Percentiles rank a stretch among this genome's conserved stretches.
Conservation (phyloP, 2,797 vertebrate species). For the Cynopterus sphinx region DNA sequence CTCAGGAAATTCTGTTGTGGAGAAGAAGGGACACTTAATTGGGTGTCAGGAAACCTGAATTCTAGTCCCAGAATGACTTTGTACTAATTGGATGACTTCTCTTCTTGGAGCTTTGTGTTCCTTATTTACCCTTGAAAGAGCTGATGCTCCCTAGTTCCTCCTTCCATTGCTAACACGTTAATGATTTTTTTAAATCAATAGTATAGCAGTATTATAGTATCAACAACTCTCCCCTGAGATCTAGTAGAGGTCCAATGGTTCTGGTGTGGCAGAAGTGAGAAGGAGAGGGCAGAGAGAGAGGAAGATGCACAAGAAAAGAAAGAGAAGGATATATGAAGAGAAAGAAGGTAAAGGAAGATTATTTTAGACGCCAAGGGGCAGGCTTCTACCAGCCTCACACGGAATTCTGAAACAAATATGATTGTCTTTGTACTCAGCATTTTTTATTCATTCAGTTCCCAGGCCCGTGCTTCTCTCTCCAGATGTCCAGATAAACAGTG, state of each 20-base stretch:
- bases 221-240: not conserved
- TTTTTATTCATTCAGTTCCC: not conserved
- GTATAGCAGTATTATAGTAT: not conserved
- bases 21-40: conserved; percentile 23
- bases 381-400: not conserved
- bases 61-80: conserved; percentile 9
- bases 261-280: not conserved
- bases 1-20: not conserved
- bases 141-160: not conserved
- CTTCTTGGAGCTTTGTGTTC: not conserved
- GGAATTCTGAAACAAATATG: not conserved
- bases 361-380: not conserved
- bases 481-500: not conserved
- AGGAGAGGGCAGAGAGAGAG: not conserved
- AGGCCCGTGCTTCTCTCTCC: not conserved
- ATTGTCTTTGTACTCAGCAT: not conserved
- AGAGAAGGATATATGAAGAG: not conserved
- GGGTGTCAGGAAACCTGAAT: not conserved
- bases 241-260: not conserved
- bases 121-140: not conserved
- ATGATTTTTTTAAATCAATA: conserved; percentile 44
- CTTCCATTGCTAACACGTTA: not conserved
- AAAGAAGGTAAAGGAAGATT: not conserved
- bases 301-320: not conserved
- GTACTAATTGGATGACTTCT: conserved; percentile 20